Evolutionary conservation across 2,888 invertebrate genomes (phyloP).

Genomic region (Chelonus formosanus): DNA sequence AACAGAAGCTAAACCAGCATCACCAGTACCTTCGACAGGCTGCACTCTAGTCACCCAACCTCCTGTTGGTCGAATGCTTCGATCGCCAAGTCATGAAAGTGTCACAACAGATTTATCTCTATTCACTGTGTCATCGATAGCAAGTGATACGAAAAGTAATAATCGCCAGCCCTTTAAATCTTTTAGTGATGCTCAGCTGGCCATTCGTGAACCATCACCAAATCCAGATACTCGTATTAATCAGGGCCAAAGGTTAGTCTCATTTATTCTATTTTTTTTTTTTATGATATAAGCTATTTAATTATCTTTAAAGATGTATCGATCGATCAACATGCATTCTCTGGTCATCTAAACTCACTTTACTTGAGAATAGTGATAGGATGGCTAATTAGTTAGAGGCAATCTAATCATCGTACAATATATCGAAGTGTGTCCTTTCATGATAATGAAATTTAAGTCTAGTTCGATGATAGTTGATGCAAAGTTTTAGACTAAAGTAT

Average conservation of each 20-base stretch:
- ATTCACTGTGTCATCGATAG: constrained; percentile 78
- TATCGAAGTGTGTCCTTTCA: too few species aligned
- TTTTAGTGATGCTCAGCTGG: constrained; percentile 66
- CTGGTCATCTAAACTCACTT: not conserved
- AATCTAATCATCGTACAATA: too few species aligned
- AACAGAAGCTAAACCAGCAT: constrained; percentile 50
- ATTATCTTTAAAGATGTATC: too few species aligned
- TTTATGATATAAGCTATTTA: too few species aligned
- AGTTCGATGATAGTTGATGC: too few species aligned
- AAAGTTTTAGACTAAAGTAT: too few species aligned
- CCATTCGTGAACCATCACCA: constrained; percentile 74
- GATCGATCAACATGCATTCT: not conserved
- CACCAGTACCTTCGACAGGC: constrained; percentile 46
- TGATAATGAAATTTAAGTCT: not conserved
- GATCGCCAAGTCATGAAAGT: constrained; percentile 85
- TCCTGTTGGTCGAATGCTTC: constrained; percentile 72
- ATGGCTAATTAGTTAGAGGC: not conserved
- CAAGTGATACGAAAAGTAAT: constrained; percentile 67
- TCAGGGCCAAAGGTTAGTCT: constrained; percentile 55
- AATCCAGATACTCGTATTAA: constrained; percentile 72
- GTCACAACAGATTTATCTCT: constrained; percentile 84
- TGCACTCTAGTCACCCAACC: constrained; percentile 59
- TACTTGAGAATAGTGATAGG: not conserved
- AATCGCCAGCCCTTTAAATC: constrained; percentile 67
- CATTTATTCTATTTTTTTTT: not conserved